phyloP scores from a whole-genome alignment of 2,113 vertebrate genomes.

The Macrotis lagotis region DNA sequence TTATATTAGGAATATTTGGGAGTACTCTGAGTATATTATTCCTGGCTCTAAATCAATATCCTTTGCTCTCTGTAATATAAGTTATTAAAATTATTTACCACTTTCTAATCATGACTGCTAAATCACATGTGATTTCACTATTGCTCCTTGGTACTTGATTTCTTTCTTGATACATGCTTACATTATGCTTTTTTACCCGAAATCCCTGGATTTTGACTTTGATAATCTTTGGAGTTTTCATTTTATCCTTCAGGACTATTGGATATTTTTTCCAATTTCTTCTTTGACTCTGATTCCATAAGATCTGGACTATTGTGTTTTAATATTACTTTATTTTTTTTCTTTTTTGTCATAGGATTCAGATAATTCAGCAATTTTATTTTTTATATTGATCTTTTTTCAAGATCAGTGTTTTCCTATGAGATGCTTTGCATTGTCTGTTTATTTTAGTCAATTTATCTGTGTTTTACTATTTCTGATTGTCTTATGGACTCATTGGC shows the following conservation, averaged over 20 bases:
- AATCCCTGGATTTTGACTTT: no score
- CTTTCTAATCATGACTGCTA: not conserved
- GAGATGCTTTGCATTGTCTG: not conserved
- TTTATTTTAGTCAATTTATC: not conserved
- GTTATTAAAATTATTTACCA: not conserved
- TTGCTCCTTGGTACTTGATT: not conserved
- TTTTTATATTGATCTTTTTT: not conserved
- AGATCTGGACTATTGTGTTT: not conserved
- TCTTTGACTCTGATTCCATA: no score
- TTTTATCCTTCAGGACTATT: no score
- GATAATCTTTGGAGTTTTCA: no score
- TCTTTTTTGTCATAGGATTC: not conserved
- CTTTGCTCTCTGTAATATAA: not conserved
- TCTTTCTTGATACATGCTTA: not conserved
- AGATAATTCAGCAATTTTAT: not conserved
- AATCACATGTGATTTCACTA: not conserved
- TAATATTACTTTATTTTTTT: not conserved
- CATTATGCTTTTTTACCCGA: no score
- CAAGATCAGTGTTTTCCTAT: not conserved
- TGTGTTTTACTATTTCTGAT: not conserved
- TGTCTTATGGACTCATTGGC: not conserved
- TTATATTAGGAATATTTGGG: no score
- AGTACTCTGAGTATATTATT: not conserved
- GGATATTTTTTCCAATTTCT: no score
- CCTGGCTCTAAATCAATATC: not conserved